phyloP scores from a whole-genome alignment of 2,888 invertebrate species.

The Callimorpha dominula region DNA sequence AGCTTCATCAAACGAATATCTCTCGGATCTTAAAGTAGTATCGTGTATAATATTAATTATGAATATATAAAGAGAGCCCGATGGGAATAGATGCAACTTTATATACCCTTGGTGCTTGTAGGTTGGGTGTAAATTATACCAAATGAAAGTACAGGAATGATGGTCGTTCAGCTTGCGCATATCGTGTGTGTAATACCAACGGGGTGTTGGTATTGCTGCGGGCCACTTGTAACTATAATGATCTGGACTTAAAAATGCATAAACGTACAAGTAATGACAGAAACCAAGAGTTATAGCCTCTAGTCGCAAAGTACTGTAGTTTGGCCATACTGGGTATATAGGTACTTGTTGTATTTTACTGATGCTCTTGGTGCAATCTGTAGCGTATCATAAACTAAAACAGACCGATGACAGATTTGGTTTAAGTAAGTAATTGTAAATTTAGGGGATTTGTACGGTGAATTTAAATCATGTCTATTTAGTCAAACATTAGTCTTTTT shows the following conservation, averaged over 20 bases:
- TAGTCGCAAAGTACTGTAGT: slow-evolving; percentile 11
- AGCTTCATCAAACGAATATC: slow-evolving; percentile 76
- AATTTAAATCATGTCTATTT: background rate
- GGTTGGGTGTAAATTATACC: slow-evolving; percentile 28
- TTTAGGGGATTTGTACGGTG: background rate
- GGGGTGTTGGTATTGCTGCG: slow-evolving; percentile 46
- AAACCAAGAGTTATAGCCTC: slow-evolving; percentile 32
- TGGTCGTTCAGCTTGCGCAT: slow-evolving; percentile 35
- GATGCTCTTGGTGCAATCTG: background rate
- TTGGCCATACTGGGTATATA: background rate
- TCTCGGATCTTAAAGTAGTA: slow-evolving; percentile 57
- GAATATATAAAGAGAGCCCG: slow-evolving; percentile 39
- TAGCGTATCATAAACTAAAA: background rate
- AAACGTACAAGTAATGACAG: slow-evolving; percentile 31
- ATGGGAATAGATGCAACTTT: slow-evolving; percentile 38
- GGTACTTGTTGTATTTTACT: background rate
- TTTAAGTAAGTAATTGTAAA: background rate
- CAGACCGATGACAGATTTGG: background rate
- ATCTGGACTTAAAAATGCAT: slow-evolving; percentile 48
- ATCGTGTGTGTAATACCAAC: slow-evolving; percentile 39
- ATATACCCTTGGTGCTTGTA: slow-evolving; percentile 24
- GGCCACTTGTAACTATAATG: slow-evolving; percentile 51
- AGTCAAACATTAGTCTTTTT: background rate
- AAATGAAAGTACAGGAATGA: slow-evolving; percentile 38
- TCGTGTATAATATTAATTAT: slow-evolving; percentile 65